Percentiles rank a stretch among this genome's conserved stretches.
Conservation (phyloP, 2,888 invertebrate genomes). For the Oxystoma pomonae region DNA sequence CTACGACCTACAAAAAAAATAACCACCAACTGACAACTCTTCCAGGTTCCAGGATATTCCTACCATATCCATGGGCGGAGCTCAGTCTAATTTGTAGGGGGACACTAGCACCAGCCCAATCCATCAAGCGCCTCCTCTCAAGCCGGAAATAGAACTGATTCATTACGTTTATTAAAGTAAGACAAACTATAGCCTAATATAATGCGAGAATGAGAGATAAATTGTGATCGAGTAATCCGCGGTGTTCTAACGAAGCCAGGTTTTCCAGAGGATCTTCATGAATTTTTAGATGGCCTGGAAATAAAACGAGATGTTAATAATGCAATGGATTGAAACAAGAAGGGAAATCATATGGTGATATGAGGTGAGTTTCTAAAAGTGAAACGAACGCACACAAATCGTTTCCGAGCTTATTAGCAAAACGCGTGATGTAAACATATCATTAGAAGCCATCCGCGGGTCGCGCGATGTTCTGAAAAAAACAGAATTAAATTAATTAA, state of each 20-base stretch:
- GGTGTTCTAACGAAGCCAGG: not conserved
- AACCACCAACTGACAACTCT: no score
- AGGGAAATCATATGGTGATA: not conserved
- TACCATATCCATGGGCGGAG: not conserved
- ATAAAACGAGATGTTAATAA: not conserved
- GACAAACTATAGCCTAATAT: not conserved
- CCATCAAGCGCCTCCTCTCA: not conserved
- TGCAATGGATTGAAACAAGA: not conserved
- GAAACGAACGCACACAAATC: not conserved
- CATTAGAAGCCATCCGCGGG: not conserved
- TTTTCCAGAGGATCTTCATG: not conserved
- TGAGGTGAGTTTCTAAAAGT: not conserved
- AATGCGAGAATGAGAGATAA: not conserved
- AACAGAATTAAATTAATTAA: not conserved
- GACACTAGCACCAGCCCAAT: not conserved
- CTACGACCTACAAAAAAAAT: no score
- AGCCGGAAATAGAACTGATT: not conserved
- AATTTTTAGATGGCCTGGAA: not conserved
- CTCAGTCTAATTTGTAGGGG: not conserved
- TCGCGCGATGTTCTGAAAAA: not conserved
- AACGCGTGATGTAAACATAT: not conserved
- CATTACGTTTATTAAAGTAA: not conserved
- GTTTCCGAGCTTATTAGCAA: not conserved
- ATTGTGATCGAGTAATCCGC: not conserved
- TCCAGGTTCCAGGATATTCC: no score